These are phyloP conservation scores for Drosophila limbata DNA, from an alignment of 2,888 invertebrate genomes.

Conservation along the genomic window DNA sequence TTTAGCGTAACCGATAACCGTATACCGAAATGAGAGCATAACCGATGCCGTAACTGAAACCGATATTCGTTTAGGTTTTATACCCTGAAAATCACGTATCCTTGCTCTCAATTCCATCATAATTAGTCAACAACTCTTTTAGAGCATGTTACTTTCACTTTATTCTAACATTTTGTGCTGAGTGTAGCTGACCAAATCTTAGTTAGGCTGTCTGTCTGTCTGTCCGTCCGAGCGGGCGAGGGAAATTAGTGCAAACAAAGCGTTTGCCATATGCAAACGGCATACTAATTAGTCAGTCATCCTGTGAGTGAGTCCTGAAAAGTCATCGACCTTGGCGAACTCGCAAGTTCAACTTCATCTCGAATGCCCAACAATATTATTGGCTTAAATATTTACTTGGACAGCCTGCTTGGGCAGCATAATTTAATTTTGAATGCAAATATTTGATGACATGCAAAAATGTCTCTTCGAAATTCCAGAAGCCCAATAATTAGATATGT, in stretches of 20 bases:
- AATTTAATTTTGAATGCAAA: constrained; percentile 60
- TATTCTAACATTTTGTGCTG: constrained; percentile 40
- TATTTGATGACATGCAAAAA: constrained; percentile 65
- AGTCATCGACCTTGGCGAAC: constrained; percentile 39
- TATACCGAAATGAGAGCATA: too few species aligned
- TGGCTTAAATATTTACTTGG: constrained; percentile 65
- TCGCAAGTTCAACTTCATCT: constrained; percentile 25
- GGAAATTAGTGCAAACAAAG: constrained; percentile 76
- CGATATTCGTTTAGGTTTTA: too few species aligned
- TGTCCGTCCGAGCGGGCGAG: constrained; percentile 3
- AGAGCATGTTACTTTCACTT: too few species aligned
- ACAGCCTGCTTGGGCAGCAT: constrained; percentile 38
- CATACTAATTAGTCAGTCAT: constrained; percentile 63
- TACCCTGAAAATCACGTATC: too few species aligned
- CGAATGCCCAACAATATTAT: constrained; percentile 52
- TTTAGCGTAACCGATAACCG: too few species aligned
- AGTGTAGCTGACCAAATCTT: constrained; percentile 41
- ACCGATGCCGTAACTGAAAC: too few species aligned
- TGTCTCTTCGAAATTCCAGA: constrained; percentile 24
- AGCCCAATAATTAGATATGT: constrained; percentile 45
- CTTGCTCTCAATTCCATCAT: too few species aligned
- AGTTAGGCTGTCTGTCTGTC: constrained; percentile 17
- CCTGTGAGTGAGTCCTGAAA: constrained; percentile 7
- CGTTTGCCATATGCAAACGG: constrained; percentile 71
- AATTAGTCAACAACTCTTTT: too few species aligned